phyloP scores from a whole-genome alignment of 2,888 invertebrate species.

The Electrophaes corylata region DNA sequence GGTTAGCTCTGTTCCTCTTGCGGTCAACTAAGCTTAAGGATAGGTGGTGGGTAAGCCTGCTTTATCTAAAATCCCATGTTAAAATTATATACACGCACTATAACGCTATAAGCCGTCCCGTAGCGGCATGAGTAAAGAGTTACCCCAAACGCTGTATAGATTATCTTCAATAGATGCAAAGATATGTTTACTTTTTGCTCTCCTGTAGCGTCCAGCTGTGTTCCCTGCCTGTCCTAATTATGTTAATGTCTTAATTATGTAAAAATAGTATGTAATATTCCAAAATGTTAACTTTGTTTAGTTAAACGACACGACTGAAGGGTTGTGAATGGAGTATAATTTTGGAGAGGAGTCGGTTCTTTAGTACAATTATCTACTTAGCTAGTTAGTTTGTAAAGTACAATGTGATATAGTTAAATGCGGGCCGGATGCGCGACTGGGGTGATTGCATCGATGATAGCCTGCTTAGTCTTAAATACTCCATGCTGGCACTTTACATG shows the following conservation, averaged over 20 bases:
- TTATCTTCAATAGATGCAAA: too few relatives aligned
- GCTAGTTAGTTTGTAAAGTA: slow-evolving; percentile 41
- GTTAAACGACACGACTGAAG: slow-evolving; percentile 25
- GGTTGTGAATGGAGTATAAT: slow-evolving; percentile 51
- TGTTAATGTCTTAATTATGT: background rate
- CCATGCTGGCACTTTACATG: slow-evolving; percentile 2
- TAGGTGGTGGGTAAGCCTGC: too few relatives aligned
- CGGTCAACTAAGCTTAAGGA: too few relatives aligned
- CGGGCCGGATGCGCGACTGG: slow-evolving; percentile 38
- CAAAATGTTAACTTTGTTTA: slow-evolving; percentile 6
- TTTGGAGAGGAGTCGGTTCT: slow-evolving; percentile 22
- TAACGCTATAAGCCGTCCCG: too few relatives aligned
- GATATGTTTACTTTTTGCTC: too few relatives aligned
- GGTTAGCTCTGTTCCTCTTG: too few relatives aligned
- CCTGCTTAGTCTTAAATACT: slow-evolving; percentile 15
- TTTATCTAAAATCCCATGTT: too few relatives aligned
- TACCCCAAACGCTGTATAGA: too few relatives aligned
- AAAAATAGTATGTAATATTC: background rate
- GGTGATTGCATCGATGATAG: slow-evolving; percentile 18
- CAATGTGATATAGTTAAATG: slow-evolving; percentile 59
- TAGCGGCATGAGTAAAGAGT: too few relatives aligned
- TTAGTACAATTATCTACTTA: slow-evolving; percentile 30
- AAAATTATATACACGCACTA: too few relatives aligned
- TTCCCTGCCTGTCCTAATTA: slow-evolving; percentile 2
- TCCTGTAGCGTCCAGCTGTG: slow-evolving; percentile 2